Evolutionary conservation across 2,888 invertebrate genomes (phyloP), one percentile per base, ranked within the genome.

Genomic region (Caenorhabditis sp.): DNA sequence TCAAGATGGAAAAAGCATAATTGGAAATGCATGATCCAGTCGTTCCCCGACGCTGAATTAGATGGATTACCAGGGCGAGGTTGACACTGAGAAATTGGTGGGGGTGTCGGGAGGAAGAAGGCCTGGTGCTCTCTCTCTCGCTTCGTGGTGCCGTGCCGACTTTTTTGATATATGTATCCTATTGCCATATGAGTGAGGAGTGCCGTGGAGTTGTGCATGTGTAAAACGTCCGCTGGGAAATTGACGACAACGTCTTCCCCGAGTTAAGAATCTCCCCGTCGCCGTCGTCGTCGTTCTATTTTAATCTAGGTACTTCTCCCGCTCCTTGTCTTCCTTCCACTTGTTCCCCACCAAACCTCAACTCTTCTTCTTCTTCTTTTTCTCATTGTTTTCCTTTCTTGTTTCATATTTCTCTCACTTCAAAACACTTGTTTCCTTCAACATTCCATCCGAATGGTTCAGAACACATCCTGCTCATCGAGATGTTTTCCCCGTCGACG

Each of bases 161-260:
- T 44, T 77, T 76, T 67, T 76, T 76, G 76, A 76, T 67, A 68
- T 74, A 64, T 72, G 47, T 65, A 50, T 64, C 37, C 58, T 64
- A 61, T 26, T 28, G 44, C 50, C 37, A 67, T 28, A 67, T 67
- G 61, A 53, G 67, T 76, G 62, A 47, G 44, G 55, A 56, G 47
- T 35, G 24, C 28, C 26, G 58, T 53, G 53, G 40, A 51, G 50
- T 50, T 51, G 51, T 55, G 40, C 28, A 32, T 72, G 72, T 56
- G 72, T 76, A 76, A 67, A 65, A 68, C 72, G 80, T 72, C 72
- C 80, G 72, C 62, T 72, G 74, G 72, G 80, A 74, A 80, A 80
- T 74, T 56, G 86, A 85, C 79, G 84, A 79, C 78, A 80, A 81
- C 79, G 80, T 76, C 80, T 82, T 84, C 81, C 84, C 81, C 71